Evolutionary conservation across 2,888 invertebrate genomes (phyloP), one percentile per base, ranked within the genome.

Genomic region (Phasia obesa): DNA sequence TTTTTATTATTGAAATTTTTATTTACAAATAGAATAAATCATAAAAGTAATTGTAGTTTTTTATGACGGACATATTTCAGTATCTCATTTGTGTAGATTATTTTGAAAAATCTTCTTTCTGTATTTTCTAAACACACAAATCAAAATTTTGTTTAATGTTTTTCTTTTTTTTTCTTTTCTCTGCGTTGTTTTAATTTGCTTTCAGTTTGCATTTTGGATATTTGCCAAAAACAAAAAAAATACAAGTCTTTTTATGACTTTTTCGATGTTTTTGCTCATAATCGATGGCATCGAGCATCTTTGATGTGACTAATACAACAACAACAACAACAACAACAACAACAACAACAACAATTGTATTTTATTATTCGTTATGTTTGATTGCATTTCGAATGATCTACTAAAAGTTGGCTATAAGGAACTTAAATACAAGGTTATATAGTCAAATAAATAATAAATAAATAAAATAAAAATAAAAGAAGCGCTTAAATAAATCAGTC

Each of bases 201-300:
- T 25, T 31, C 57, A 49, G 55, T 35, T 67, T 23, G 44, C 2
- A 27, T 23, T 42, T 59, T 78, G 78, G 78, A n/a, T 42, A 44
- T 31, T 51, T 64, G 78, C 78, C 78, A 78, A 51, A 78, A 64
- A n/a, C n/a, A n/a, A n/a, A n/a, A n/a, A n/a, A n/a, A 31, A 7
- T 47, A 51, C 51, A 42, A 19, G 25, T 47, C 62, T 70, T 77
- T 69, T 65, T 31, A 19, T 57, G 11, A 4, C 9, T 27, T 17
- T 59, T 57, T 47, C 25, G 65, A 17, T 47, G 23, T 53, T 25
- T 31, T 51, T 35, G 47, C n/a, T 62, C 47, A 78, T 55, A 78
- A 65, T 65, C 51, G 49, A 42, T 71, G 65, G 42, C 38, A 55
- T 42, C 21, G 21, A 51, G 19, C 47, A 57, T 62, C 38, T 71